These are phyloP conservation scores for Tachina grossa DNA, from an alignment of 2,888 invertebrate genomes.

Conservation along the genomic window DNA sequence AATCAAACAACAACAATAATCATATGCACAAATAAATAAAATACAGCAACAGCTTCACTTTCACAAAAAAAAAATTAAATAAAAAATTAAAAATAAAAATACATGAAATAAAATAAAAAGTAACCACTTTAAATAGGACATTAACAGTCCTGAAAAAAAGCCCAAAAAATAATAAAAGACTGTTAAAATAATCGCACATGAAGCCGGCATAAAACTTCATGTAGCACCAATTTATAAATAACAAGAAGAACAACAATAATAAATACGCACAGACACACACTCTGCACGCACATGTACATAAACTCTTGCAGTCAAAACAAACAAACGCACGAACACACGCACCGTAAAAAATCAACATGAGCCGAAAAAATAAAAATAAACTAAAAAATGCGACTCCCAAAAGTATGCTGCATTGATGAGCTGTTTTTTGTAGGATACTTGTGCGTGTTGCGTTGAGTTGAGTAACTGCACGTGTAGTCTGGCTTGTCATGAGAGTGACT, in stretches of 20 bases:
- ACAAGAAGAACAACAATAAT: slow-evolving; percentile 6
- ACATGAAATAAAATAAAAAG: slow-evolving; percentile 34
- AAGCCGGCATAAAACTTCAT: slow-evolving; percentile 60
- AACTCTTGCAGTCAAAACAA: not conserved
- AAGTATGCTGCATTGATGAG: slow-evolving; percentile 66
- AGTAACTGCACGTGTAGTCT: slow-evolving; percentile 38
- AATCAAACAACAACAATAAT: slow-evolving; percentile 50
- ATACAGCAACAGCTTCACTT: slow-evolving; percentile 55
- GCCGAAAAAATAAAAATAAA: slow-evolving; percentile 8
- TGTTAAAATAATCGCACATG: slow-evolving; percentile 39
- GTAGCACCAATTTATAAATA: slow-evolving; percentile 11
- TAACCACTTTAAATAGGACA: slow-evolving; percentile 58
- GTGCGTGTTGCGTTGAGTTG: slow-evolving; percentile 33
- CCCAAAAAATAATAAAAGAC: slow-evolving; percentile 13
- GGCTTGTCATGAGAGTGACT: not conserved
- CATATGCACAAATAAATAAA: slow-evolving; percentile 65
- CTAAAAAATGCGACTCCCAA: slow-evolving; percentile 55
- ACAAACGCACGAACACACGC: slow-evolving; percentile 31
- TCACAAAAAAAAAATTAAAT: slow-evolving; percentile 64
- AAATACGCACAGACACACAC: slow-evolving; percentile 49
- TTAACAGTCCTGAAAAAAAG: slow-evolving; percentile 52
- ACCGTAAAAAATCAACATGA: slow-evolving; percentile 44
- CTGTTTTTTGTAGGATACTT: slow-evolving; percentile 45
- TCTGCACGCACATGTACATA: slow-evolving; percentile 31
- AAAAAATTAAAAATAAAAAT: slow-evolving; percentile 27